These are phyloP conservation scores for Acleris laterana DNA, from an alignment of 2,888 invertebrate species.

Conservation along the genomic window DNA sequence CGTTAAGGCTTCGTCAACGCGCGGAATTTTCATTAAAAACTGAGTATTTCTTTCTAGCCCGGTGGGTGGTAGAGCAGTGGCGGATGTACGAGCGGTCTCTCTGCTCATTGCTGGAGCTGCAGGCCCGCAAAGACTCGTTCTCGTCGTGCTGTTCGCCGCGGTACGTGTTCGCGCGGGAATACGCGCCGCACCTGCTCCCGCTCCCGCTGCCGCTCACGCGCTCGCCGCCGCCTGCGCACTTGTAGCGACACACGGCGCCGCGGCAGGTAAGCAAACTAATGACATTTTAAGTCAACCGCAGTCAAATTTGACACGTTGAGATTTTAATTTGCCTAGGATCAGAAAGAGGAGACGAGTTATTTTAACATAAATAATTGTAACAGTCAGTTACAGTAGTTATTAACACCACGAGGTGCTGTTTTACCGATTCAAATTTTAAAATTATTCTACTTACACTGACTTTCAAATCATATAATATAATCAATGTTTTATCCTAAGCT, in stretches of 20 bases:
- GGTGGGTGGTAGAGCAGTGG: constrained; percentile 78
- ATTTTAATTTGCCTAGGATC: too few species aligned
- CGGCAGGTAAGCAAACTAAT: constrained; percentile 51
- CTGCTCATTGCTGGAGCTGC: constrained; percentile 73
- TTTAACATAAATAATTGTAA: too few species aligned
- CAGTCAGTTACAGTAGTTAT: too few species aligned
- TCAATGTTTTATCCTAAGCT: too few species aligned
- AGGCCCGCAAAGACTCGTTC: constrained; percentile 70
- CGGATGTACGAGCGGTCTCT: constrained; percentile 77
- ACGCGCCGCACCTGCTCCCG: constrained; percentile 67
- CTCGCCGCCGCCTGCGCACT: constrained; percentile 79
- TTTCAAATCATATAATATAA: too few species aligned
- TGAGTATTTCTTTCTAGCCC: constrained; percentile 55
- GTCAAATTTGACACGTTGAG: neutral
- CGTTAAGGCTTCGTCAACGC: too few species aligned
- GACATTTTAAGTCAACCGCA: neutral
- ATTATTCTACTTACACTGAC: too few species aligned
- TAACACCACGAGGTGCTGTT: too few species aligned
- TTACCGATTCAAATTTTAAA: too few species aligned
- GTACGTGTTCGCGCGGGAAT: constrained; percentile 74
- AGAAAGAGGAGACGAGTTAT: too few species aligned
- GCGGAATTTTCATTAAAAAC: too few species aligned
- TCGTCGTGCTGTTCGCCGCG: constrained; percentile 72
- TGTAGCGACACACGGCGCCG: constrained; percentile 77
- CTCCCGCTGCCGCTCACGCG: constrained; percentile 71